Percentiles rank a stretch among this genome's conserved stretches.
Evolutionary conservation across 1,140 invertebrate species (phyloP).

Genomic region (Nasonia giraulti): DNA sequence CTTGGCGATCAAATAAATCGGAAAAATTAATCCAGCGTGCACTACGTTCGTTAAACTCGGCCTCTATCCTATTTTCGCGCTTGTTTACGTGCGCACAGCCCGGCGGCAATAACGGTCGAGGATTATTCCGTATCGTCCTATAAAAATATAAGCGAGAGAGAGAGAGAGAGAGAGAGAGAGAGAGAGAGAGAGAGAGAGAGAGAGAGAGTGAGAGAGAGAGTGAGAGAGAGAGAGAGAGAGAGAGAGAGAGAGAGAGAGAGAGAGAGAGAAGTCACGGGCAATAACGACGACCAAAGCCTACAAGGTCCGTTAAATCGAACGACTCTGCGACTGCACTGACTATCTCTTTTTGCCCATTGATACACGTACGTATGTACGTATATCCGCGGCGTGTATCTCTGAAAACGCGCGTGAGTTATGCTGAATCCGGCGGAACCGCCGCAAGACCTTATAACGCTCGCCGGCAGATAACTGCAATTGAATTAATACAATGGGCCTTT

Average conservation of each 20-base stretch:
- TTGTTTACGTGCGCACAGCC: neutral
- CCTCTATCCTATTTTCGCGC: neutral
- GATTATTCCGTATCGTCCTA: neutral
- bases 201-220: neutral
- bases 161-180: neutral
- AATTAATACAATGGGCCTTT: slow-evolving; percentile 65
- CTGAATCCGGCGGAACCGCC: slow-evolving; percentile 49
- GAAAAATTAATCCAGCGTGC: too few relatives aligned
- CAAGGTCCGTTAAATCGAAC: slow-evolving; percentile 56
- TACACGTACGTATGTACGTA: slow-evolving; percentile 52
- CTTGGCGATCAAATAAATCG: too few relatives aligned
- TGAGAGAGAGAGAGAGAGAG: neutral
- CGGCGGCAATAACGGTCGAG: neutral
- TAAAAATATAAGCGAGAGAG: neutral
- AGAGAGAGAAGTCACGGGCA: neutral
- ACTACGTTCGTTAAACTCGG: too few relatives aligned
- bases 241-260: neutral
- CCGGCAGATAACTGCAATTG: slow-evolving; percentile 62
- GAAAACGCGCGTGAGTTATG: slow-evolving; percentile 46
- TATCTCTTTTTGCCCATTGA: slow-evolving; percentile 50
- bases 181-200: neutral
- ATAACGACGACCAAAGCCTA: neutral
- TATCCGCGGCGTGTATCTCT: slow-evolving; percentile 47
- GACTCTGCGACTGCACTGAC: slow-evolving; percentile 51
- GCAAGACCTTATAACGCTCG: slow-evolving; percentile 43